Evolutionary conservation across 2,888 invertebrate genomes (phyloP).

Genomic region (Mantis religiosa): DNA sequence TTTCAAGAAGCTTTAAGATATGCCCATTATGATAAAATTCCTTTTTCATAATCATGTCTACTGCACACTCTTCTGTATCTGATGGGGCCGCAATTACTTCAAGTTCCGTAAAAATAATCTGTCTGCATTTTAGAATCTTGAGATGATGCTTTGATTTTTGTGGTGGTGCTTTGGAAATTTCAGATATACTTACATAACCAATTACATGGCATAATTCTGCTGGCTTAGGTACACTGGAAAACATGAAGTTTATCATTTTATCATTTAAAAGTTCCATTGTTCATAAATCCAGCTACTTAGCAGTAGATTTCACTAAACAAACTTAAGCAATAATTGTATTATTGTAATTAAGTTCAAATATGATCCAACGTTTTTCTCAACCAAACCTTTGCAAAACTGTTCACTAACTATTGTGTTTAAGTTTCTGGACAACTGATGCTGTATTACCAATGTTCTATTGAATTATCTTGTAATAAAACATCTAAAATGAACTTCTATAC

Average conservation of each 20-base stretch:
- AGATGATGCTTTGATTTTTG: conserved; percentile 39
- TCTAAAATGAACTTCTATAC: too few species aligned
- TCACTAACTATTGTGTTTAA: too few species aligned
- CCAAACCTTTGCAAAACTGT: too few species aligned
- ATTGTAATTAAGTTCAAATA: too few species aligned
- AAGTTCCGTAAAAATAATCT: conserved; percentile 35
- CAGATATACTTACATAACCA: conserved; percentile 35
- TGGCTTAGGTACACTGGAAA: conserved; percentile 30
- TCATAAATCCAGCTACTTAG: not conserved
- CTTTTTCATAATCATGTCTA: conserved; percentile 36
- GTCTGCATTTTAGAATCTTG: conserved; percentile 40
- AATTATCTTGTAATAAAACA: too few species aligned
- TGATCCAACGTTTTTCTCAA: too few species aligned
- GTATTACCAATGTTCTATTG: too few species aligned
- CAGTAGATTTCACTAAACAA: too few species aligned
- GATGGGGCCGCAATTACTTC: conserved; percentile 38
- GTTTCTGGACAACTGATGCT: too few species aligned
- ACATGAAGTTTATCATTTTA: not conserved
- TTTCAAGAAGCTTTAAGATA: conserved; percentile 14
- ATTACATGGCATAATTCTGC: conserved; percentile 36
- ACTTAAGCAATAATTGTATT: too few species aligned
- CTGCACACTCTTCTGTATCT: conserved; percentile 32
- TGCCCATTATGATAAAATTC: conserved; percentile 16
- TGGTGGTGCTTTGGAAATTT: conserved; percentile 36
- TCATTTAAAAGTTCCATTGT: conserved; percentile 3